Evolutionary conservation across 2,113 vertebrate genomes (phyloP), one percentile per base, ranked within the genome.

Genomic region (Python bivittatus): DNA sequence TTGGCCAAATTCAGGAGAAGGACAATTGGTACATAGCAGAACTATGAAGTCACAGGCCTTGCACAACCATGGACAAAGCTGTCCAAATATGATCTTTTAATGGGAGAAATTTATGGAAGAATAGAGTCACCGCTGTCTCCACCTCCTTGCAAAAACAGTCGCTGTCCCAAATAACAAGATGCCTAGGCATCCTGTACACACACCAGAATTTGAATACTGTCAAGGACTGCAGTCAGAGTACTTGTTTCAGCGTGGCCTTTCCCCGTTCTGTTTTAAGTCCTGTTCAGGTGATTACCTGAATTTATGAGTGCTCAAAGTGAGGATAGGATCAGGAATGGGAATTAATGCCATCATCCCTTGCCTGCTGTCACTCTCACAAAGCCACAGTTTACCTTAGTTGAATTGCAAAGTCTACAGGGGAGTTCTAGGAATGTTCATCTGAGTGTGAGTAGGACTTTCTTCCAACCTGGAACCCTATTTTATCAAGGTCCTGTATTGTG

Each of bases 11-110:
- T 53, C 22, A 84, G 33, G 53, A n/a, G 52, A 92, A 83, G 23
- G 6, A 92, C 33, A 11, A 58, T 7, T n/a, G 25, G 33, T 44
- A 42, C 38, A n/a, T 42, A 83, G 38, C 61, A 33, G 17, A 33
- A 22, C 33, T 60, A 89, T 89, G 53, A 92, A 79, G n/a, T 60
- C 68, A 53, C 22, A 53, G 42, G 29, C 22, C 52, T 84, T 27
- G 12, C 44, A 89, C 44, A 92, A 48, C 38, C 68, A 23, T 72
- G 52, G 42, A 92, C 33, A 56, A 86, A 91, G 44, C 84, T 91
- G 9, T 64, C 44, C 52, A 29, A 86, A 29, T 27, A 86, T 86
- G 29, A 86, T 20, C 2, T 86, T 48, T 54, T 27, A 52, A 17
- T 86, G 29, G 48, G 27, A 53, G 23, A 86, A 86, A 86, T 29